Evolutionary conservation across 2,113 vertebrate species (phyloP), one percentile per base, ranked within the genome.

Genomic region (Clarias macrocephalus): DNA sequence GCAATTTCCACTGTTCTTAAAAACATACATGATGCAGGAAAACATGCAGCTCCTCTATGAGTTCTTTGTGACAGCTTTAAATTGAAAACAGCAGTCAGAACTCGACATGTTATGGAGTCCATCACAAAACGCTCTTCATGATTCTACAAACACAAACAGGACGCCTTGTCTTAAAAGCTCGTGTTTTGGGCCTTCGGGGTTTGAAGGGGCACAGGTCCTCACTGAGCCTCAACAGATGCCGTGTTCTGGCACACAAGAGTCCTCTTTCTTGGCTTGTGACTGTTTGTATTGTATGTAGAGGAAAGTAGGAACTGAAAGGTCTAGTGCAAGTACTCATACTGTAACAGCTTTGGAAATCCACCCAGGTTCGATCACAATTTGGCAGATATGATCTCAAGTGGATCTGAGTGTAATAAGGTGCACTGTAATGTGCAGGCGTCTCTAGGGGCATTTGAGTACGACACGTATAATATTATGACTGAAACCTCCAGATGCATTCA

Each of bases 201-300:
- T 84, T 86, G 84, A 65, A 81, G 88, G 68, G 65, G 79, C 54
- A 72, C 42, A 56, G 88, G 90, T 84, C 84, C 90, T 83, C 79
- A 57, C 76, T 48, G 54, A 54, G 37, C 33, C 65, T 88, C 70
- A 89, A 90, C 88, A 89, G 86, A 87, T 68, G 62, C 86, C 56
- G 80, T 86, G 81, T 90, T 88, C 88, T 83, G 85, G 80, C 33
- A 10, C 80, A 88, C 88, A 89, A 90, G 88, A 86, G 88, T 87
- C 82, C 88, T 88, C 82, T 90, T 89, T 88, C 83, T 86, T 85
- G 60, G 75, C 70, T 48, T 68, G 77, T 86, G 86, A 86, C 86
- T 86, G 86, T 90, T 88, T 82, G 77, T 88, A 88, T 89, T 90
- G 72, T 84, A 86, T 86, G 72, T 85, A 48, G 87, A 88, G 82